A percentile compares a stretch with the other conserved stretches of the same genome.
Evolutionary conservation across 1,140 invertebrate genomes (phyloP).

Genomic region (Pachyrhynchus sulphureomaculatus): DNA sequence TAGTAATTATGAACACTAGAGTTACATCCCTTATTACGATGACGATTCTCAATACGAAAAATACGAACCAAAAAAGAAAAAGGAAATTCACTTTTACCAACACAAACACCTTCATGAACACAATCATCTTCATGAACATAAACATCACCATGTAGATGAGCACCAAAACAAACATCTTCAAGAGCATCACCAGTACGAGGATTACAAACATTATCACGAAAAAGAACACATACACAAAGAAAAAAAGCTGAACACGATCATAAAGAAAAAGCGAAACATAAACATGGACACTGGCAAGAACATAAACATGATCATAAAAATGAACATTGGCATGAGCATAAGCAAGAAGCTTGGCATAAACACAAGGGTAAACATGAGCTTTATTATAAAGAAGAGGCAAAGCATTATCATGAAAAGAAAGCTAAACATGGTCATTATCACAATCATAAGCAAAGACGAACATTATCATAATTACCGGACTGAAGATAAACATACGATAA

Average conservation of each 20-base stretch:
- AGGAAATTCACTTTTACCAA: conserved; percentile 27
- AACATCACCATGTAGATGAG: conserved; percentile 20
- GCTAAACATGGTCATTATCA: conserved; percentile 28
- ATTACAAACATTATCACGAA: conserved; percentile 21
- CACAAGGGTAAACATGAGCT: conserved; percentile 21
- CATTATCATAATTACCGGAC: conserved; percentile 24
- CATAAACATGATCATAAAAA: conserved; percentile 19
- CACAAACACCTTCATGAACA: conserved; percentile 31
- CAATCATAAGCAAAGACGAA: conserved; percentile 21
- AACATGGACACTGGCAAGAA: conserved; percentile 13
- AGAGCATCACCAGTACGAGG: conserved; percentile 1
- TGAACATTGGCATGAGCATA: conserved; percentile 17
- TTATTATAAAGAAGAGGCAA: conserved; percentile 19
- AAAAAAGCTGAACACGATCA: conserved; percentile 12
- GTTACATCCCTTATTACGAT: not conserved
- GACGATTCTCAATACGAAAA: not conserved
- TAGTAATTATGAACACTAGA: not conserved
- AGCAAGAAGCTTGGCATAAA: conserved; percentile 26
- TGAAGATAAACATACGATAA: conserved; percentile 18
- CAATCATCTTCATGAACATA: conserved; percentile 22
- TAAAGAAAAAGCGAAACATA: conserved; percentile 3
- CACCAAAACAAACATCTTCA: conserved; percentile 15
- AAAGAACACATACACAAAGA: conserved; percentile 18
- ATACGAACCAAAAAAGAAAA: conserved; percentile 11
- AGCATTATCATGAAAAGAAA: conserved; percentile 25